Base-by-base conservation (phyloP, 2,888 invertebrate species). In the Cabera pusaria region DNA sequence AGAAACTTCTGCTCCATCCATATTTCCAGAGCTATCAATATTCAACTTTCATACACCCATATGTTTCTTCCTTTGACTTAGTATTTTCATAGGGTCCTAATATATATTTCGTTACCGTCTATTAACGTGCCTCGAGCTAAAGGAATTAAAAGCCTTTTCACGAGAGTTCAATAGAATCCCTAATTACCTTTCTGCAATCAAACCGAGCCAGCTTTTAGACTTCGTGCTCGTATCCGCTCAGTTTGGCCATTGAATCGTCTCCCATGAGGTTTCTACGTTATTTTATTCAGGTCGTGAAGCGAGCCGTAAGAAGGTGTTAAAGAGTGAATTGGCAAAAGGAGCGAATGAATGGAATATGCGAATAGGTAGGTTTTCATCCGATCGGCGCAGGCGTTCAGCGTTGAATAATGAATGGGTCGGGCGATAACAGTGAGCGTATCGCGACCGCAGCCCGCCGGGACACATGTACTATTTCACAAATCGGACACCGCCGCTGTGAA, bases 281-380 rank as follows among this genome's bases (percentile, higher is more conserved):
- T 79, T 79, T 85, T 85, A 86, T 86, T 86, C 82, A 85, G 64
- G 59, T 62, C 70, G 72, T 76, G 81, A 75, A 77, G 70, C 72
- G 70, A 71, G 59, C 67, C 67, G 72, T 84, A 80, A 81, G 78
- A 77, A 85, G 82, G 85, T 85, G 85, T 81, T 84, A 84, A 85
- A 80, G 75, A 84, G 83, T 77, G 80, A 84, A 84, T 77, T 71
- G 77, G 75, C 69, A 72, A 77, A 82, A 72, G 71, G 74, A 76
- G 64, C 68, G 75, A 73, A 78, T 82, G 73, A 80, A 82, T 81
- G 76, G 77, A 77, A 79, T 77, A 82, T 77, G 68, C 67, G 77
- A 74, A 68, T 65, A 71, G 71, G 63, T 67, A 49, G 63, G 70
- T 56, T 60, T 50, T 61, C 58, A 60, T 59, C 55, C 60, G 54